Conservation (phyloP, 2,888 invertebrate species). For the Rotaria magnacalcarata region DNA sequence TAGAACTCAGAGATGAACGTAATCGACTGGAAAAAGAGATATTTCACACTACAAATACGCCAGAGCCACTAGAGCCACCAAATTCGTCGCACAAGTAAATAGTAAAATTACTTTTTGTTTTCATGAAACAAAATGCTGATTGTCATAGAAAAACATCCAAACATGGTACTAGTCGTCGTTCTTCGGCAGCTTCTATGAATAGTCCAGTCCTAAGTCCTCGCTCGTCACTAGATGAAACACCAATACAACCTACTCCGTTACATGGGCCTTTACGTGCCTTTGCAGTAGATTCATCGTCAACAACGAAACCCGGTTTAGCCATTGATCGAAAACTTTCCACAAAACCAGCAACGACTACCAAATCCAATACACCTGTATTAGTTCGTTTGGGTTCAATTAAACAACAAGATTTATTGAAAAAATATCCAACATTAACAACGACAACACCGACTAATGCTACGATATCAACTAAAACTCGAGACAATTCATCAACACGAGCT, state of each 20-base stretch:
- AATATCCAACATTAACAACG: neutral
- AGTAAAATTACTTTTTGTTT: neutral
- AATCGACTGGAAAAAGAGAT: constrained; percentile 35
- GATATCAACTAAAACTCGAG: neutral
- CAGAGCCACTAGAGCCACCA: neutral
- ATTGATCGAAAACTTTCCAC: neutral
- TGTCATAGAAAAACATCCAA: neutral
- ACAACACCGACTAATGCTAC: neutral
- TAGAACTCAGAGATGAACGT: constrained; percentile 29
- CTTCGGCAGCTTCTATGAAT: neutral
- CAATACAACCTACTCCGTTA: neutral
- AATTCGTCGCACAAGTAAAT: neutral
- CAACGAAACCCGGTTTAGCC: neutral
- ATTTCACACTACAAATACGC: neutral
- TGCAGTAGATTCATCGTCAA: neutral
- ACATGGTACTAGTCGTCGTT: constrained; percentile 14
- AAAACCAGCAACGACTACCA: neutral
- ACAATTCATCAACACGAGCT: neutral
- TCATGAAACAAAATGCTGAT: neutral
- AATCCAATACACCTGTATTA: neutral
- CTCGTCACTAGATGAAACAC: neutral
- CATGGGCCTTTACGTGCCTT: neutral
- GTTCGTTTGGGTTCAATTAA: constrained; percentile 31
- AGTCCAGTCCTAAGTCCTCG: neutral
- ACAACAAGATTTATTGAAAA: constrained; percentile 24